Evolutionary conservation across 2,113 vertebrate species (phyloP), one percentile per base, ranked within the genome.

Genomic region (Cottus gobio): DNA sequence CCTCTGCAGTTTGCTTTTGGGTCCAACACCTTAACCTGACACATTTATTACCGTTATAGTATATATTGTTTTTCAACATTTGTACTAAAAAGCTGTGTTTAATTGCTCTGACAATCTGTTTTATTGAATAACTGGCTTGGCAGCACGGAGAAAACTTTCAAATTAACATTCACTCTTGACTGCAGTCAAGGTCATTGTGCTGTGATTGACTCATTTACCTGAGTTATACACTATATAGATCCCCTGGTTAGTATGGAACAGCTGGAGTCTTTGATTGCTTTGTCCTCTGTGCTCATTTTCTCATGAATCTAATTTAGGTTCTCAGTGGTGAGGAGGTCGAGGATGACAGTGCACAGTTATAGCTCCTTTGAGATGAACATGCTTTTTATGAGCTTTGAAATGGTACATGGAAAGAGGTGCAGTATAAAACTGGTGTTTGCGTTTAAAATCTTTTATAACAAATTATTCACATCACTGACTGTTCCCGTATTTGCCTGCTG

Each of bases 271-370:
- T 77, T 87, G 74, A 91, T 83, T 88, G 81, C 87, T 88, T 89
- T 77, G 75, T 88, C 73, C 69, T 74, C 69, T 71, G 60, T 13
- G 30, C 66, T 87, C 69, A 80, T 80, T 84, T 80, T 75, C 71
- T 84, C 76, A 81, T 79, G 86, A 89, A 86, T 91, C 66, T 87
- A 83, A 87, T 85, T 92, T 75, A 79, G 48, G 46, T 48, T 80
- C 70, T 76, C 30, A 42, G 74, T 72, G 73, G 77, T 83, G 78
- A 79, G 42, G 46, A 78, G 63, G 67, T 61, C 13, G n/a, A 36
- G 54, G 71, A 75, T 61, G 69, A 65, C 61, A 42, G 31, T 70
- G 70, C 42, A 75, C 44, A 31, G n/a, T 39, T 54, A 70, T n/a
- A 22, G 48, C 50, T 58, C 30, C 52, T 66, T 79, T 66, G 48